Base-by-base conservation (phyloP, 2,113 vertebrate genomes). In the Dasyprocta punctata region DNA sequence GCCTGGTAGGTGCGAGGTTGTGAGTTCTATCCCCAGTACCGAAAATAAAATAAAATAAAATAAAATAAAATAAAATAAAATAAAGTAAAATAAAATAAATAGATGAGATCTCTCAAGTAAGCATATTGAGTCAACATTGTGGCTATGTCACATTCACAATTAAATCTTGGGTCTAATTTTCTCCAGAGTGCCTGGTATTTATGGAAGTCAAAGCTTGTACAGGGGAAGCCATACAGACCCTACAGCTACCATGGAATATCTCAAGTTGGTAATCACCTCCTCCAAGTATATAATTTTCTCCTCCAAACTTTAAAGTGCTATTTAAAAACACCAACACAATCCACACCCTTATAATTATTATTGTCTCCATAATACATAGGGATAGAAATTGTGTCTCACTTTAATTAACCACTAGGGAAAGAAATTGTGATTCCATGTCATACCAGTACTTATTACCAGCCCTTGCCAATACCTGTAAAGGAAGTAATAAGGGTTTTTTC, bases 131-230 rank as follows among this genome's bases (percentile, higher is more conserved):
- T 54, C 36, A 61, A 36, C 6, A 33, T 28, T 61, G 38, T 60
- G 26, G 14, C 24, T 80, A 19, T 94, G 89, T 61, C 38, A 94
- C 0, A 94, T 28, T 88, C 67, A 49, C 69, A 89, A 81, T 95
- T 33, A 95, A 82, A 88, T 86, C 14, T 69, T 86, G 6, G 9
- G 47, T 56, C 4, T 94, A 86, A 89, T 91, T 89, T 96, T 95
- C 65, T 91, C 14, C 19, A n/a, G 33, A 86, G 26, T 65, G 7
- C 17, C 19, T 1, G 87, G 12, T 36, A 67, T 8, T 10, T 26
- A 61, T 36, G 67, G 4, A 93, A 73, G 36, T 80, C 82, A 90
- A 84, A 22, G 10, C 0, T 58, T 83, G 3, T 1, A 67, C 89
- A 82, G 81, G 73, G 81, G 17, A 93, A 95, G 38, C 26, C 38